phyloP scores from a whole-genome alignment of 2,888 invertebrate genomes.

The Parapristionchus giblindavisi region DNA sequence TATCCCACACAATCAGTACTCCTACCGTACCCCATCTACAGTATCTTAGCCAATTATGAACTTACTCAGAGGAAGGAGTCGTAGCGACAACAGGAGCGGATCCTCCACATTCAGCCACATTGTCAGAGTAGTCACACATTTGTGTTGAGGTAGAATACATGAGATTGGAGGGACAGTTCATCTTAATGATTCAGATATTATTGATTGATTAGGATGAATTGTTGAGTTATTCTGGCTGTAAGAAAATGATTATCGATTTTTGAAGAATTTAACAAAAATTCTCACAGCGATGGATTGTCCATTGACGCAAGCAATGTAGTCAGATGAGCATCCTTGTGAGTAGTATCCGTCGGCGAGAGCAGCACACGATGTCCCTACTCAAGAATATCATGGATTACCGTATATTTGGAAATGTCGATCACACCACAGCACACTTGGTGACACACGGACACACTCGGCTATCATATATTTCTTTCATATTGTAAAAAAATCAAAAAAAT shows the following conservation, averaged over 20 bases:
- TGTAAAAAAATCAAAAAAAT: no score
- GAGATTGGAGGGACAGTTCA: constrained; percentile 26
- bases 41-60: not conserved
- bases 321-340: constrained; percentile 25
- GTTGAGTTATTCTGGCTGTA: not conserved
- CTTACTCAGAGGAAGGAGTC: constrained; percentile 3
- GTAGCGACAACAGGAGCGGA: constrained; percentile 4
- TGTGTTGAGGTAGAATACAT: constrained; percentile 27
- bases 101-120: constrained; percentile 37
- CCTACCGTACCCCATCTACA: no score
- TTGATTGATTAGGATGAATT: not conserved
- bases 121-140: constrained; percentile 34
- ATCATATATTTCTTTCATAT: no score
- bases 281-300: constrained; percentile 30
- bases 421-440: no score
- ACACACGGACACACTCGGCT: no score
- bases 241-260: not conserved
- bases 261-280: not conserved
- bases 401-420: not conserved
- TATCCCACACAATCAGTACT: not conserved
- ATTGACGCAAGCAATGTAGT: constrained; percentile 27
- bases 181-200: no score
- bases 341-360: constrained; percentile 34
- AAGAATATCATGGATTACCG: not conserved
- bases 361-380: constrained; percentile 27